Evolutionary conservation across 2,888 invertebrate genomes (phyloP).

Genomic region (Caenorhabditis macrosperma): DNA sequence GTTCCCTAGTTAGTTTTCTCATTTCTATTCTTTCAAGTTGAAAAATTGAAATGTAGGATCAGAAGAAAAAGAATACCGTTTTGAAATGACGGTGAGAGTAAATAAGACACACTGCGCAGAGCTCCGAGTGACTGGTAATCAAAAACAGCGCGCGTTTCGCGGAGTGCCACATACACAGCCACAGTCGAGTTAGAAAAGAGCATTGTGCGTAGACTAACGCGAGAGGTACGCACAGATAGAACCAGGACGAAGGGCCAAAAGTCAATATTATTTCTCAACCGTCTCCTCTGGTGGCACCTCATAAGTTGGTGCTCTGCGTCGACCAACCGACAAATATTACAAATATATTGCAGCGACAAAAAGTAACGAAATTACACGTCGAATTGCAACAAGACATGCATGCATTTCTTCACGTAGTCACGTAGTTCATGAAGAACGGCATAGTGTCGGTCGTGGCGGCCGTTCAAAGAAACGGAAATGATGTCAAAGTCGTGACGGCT

Average conservation of each 20-base stretch:
- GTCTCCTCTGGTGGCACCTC: not conserved
- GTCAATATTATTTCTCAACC: constrained; percentile 19
- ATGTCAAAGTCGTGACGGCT: too few relatives aligned
- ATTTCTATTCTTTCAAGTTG: too few relatives aligned
- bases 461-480: too few relatives aligned
- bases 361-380: too few relatives aligned
- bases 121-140: constrained; percentile 40
- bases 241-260: constrained; percentile 8
- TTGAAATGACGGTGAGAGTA: constrained; percentile 44
- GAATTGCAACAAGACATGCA: too few relatives aligned
- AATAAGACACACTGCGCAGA: constrained; percentile 42
- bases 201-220: constrained; percentile 24
- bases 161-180: constrained; percentile 36
- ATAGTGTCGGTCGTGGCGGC: too few relatives aligned
- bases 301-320: too few relatives aligned
- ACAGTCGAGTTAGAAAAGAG: constrained; percentile 13
- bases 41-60: constrained; percentile 37
- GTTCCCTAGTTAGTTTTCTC: too few relatives aligned
- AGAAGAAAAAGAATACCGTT: constrained; percentile 28
- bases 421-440: too few relatives aligned
- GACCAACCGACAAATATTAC: too few relatives aligned
- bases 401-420: too few relatives aligned
- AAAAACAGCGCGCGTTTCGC: constrained; percentile 44
- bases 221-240: constrained; percentile 22
- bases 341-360: too few relatives aligned